Base-by-base conservation (phyloP, 2,797 vertebrate species). In the Darevskia mixta region DNA sequence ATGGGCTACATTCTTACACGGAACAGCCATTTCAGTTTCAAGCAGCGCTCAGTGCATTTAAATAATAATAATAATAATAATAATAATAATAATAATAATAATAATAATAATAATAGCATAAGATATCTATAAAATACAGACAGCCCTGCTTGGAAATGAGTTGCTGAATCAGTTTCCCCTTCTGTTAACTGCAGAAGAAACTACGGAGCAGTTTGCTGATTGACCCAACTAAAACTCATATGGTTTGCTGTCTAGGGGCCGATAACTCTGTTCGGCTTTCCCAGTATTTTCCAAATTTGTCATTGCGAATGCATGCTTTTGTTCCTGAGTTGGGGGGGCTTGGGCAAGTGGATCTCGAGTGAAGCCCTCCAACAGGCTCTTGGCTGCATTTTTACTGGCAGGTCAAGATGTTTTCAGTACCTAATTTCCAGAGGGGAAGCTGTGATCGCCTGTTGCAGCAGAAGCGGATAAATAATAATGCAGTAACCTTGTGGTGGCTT, bases 81-180 rank as follows among this genome's bases (percentile, higher is more conserved):
- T 45, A 45, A 43, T 43, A 45, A 55, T 13, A 1, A 15, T 58
- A 73, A 8, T 0, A 17, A 3, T 45, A 45, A 55, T 25, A 2
- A 15, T 58, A 73, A 8, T 0, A 17, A 3, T 17, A 35, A 76
- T 18, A 43, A 45, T 8, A 35, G 89, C 32, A 9, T 4, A 69
- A 27, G 49, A 27, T 43, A 13, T 10, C 20, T 17, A n/a, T 35
- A 64, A n/a, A 0, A 0, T 55, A 4, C 18, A 61, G 67, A 3
- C 79, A 2, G 85, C 11, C 9, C 2, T 79, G 35, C 77, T 1
- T 64, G 1, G 20, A 77, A 55, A 41, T 20, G 8, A n/a, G 45
- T 71, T 55, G 64, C 25, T 82, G 32, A 64, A 18, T 8, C 45
- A 55, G 10, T 55, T 86, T 81, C 35, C 41, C 35, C 7, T 78